Evolutionary conservation across 2,113 vertebrate genomes (phyloP), one percentile per base, ranked within the genome.

Genomic region (Xiphias gladius): DNA sequence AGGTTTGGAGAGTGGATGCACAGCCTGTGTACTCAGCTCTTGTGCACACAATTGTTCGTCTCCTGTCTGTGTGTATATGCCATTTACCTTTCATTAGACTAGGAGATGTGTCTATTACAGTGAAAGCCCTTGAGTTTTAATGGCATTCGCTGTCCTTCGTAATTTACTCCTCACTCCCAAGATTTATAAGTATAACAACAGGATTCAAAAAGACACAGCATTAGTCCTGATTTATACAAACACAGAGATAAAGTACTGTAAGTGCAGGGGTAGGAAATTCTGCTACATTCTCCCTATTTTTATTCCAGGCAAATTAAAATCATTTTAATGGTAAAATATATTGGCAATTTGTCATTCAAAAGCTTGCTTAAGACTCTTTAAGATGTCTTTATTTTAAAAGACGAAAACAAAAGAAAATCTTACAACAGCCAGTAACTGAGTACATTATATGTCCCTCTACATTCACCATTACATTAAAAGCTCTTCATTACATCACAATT

Each of bases 31-130:
- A 77, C 73, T 90, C 86, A 85, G 88, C 72, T 62, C 79, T 80
- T 87, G 73, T 72, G 83, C 77, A 86, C 64, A 90, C 77, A 91
- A 8, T 10, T 30, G 57, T 52, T 46, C 24, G 30, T 77, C 71
- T 88, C 35, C 26, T 41, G 70, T 67, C 79, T 82, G 84, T 88
- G 84, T 85, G 79, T 72, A 83, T 74, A 64, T 41, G 74, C 41
- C 88, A 83, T 93, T 93, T 88, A 87, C 76, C 57, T 89, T 92
- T 86, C 79, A 90, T 91, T 81, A 92, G 84, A 89, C 54, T 1
- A 43, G 65, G 70, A 86, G 82, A 77, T 62, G 70, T 90, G 84
- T 92, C 68, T 64, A 83, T 88, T 85, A 84, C 74, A 72, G 70
- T 7, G 13, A 68, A 61, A 46, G 48, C 57, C 30, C 58, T 54